Evolutionary conservation across 2,888 invertebrate species (phyloP), one percentile per base, ranked within the genome.

Genomic region (Lasioglossum pauxillum): DNA sequence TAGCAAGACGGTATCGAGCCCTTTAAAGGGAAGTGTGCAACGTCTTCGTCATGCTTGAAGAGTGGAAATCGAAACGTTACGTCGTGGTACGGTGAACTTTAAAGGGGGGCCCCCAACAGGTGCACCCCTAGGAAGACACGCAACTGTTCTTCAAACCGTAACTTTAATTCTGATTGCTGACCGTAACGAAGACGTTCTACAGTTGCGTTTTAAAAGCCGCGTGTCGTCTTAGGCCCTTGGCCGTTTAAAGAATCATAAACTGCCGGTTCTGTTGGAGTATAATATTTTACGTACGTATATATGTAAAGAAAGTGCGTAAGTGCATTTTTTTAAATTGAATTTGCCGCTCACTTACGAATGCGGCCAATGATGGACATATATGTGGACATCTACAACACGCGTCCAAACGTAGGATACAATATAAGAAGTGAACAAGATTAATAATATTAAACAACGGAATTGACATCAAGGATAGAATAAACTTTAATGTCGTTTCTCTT

Each of bases 121-220:
- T 71, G 71, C 71, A n/a, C 23, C 71, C 38, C 41, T 14, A 41
- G 69, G 12, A 0, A 41, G 38, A 38, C n/a, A 41, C n/a, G 71
- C 41, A 71, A 71, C n/a, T n/a, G 41, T 69, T 64, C 23, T n/a
- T n/a, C 41, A 71, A 23, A n/a, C 41, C 71, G 71, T 38, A 23
- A 71, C 71, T 79, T 23, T 31, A 84, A 75, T 64, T 87, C 74
- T 46, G 83, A 57, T 27, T 49, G 44, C 7, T 12, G 31, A 67
- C 80, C 89, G 86, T 91, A 79, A 85, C 93, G 84, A 94, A 94
- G 93, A 94, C 92, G 92, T 93, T 92, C 83, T 73, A n/a, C 73
- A n/a, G 80, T 49, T 44, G 76, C 85, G 44, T 92, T 93, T 93
- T 93, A 94, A 93, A 76, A 86, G 75, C 88, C 84, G 85, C 84